Conservation (phyloP, 2,797 vertebrate species). For the Chaenodraco wilsoni region DNA sequence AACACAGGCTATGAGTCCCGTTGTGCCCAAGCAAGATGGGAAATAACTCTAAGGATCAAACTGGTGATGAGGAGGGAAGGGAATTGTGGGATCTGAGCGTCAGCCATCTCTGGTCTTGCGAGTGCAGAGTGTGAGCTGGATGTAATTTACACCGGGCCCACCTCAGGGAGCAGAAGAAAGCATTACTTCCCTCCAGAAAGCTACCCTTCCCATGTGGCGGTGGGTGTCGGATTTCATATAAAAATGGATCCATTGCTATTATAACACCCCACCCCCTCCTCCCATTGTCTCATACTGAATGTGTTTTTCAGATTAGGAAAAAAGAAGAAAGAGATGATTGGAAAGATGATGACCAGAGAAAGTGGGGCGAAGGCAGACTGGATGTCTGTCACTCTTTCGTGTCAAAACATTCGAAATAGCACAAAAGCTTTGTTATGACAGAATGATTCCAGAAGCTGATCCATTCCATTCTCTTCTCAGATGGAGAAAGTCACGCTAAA, state of each 20-base stretch:
- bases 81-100: conserved; percentile 57
- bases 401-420: conserved; percentile 68
- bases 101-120: conserved; percentile 49
- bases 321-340: neutral
- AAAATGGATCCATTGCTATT: conserved; percentile 77
- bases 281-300: conserved; percentile 46
- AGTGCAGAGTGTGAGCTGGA: conserved; percentile 70
- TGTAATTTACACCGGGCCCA: conserved; percentile 83
- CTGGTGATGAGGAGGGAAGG: conserved; percentile 56
- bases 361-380: conserved; percentile 17
- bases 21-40: conserved; percentile 31
- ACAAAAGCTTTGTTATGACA: conserved; percentile 71
- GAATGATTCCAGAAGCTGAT: conserved; percentile 58
- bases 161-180: conserved; percentile 74
- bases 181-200: conserved; percentile 76
- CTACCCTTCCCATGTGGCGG: conserved; percentile 61
- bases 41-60: conserved; percentile 59
- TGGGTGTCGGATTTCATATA: conserved; percentile 76
- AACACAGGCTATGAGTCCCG: conserved; percentile 14
- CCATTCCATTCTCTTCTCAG: conserved; percentile 50
- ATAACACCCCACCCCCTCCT: conserved; percentile 47
- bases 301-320: conserved; percentile 51
- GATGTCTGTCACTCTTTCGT: conserved; percentile 47
- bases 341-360: conserved; percentile 46
- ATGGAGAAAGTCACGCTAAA: conserved; percentile 63